These are phyloP conservation scores for Agelas oroides DNA, from an alignment of 37 sponge, comb jelly and placozoan genomes.

Conservation along the genomic window DNA sequence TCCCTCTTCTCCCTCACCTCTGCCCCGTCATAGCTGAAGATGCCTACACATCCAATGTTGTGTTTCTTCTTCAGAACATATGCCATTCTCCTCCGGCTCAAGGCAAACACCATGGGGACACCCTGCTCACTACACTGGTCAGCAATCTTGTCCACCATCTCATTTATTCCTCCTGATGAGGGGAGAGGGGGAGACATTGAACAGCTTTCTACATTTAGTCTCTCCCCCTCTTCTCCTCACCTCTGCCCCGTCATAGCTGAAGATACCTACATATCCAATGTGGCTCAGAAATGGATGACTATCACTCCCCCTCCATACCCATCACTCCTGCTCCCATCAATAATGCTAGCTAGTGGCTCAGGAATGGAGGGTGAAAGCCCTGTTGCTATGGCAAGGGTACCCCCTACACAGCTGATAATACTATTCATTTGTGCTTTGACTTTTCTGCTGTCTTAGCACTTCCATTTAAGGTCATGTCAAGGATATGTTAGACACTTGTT, in stretches of 20 bases:
- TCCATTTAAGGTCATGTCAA: too few relatives aligned
- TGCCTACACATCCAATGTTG: conserved; percentile 88
- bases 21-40: conserved; percentile 96
- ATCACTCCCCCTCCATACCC: too few relatives aligned
- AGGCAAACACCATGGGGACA: conserved; percentile 84
- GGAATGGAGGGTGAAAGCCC: too few relatives aligned
- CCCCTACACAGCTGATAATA: too few relatives aligned
- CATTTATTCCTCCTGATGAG: conserved; percentile 82
- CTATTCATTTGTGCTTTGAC: too few relatives aligned
- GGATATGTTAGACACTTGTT: too few relatives aligned
- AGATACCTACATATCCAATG: conserved; percentile 89
- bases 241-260: conserved; percentile 97
- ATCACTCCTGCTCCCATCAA: too few relatives aligned
- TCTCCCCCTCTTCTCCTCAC: conserved; percentile 23
- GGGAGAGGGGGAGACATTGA: background rate
- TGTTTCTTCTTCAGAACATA: conserved; percentile 71
- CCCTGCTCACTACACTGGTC: conserved; percentile 57
- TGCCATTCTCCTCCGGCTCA: conserved; percentile 76
- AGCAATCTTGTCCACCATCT: conserved; percentile 67
- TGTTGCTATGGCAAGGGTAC: too few relatives aligned
- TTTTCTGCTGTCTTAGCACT: too few relatives aligned
- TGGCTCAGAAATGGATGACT: too few relatives aligned
- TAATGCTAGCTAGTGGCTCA: too few relatives aligned
- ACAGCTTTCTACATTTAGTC: background rate
- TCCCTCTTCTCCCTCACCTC: conserved; percentile 58